phyloP scores from a whole-genome alignment of 53 echinoderm and acorn worm genomes.

The Actinopyga echinites region DNA sequence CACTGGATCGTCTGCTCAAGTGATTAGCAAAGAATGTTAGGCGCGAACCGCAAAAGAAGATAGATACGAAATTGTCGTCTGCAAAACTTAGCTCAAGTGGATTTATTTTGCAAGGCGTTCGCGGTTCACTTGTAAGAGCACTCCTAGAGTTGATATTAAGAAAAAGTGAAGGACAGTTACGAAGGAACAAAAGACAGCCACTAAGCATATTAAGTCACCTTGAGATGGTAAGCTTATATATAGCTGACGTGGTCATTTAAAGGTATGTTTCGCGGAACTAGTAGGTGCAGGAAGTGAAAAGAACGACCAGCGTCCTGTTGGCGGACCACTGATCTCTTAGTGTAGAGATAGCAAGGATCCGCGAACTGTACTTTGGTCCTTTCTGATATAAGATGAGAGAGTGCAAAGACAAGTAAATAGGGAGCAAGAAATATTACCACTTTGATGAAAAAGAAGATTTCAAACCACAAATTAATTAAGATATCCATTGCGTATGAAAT shows the following conservation, averaged over 20 bases:
- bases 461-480: no score
- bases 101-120: constrained; percentile 35
- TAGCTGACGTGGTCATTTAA: constrained; percentile 7
- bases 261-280: constrained; percentile 24
- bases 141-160: constrained; percentile 12
- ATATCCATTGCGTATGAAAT: no score
- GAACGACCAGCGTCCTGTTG: no score
- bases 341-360: no score
- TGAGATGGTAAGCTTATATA: constrained; percentile 2
- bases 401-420: no score
- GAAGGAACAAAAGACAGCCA: constrained; percentile 10
- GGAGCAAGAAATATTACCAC: no score
- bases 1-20: constrained; percentile 41
- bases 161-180: constrained; percentile 9
- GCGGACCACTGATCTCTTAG: no score
- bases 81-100: constrained; percentile 16
- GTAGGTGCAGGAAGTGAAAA: neutral
- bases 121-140: constrained; percentile 37
- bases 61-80: neutral
- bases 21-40: constrained; percentile 43
- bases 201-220: constrained; percentile 41
- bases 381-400: no score
- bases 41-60: constrained; percentile 20
- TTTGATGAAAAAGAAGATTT: no score
- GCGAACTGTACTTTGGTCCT: no score